phyloP scores from a whole-genome alignment of 2,797 vertebrate genomes.

The Danio kyathit region DNA sequence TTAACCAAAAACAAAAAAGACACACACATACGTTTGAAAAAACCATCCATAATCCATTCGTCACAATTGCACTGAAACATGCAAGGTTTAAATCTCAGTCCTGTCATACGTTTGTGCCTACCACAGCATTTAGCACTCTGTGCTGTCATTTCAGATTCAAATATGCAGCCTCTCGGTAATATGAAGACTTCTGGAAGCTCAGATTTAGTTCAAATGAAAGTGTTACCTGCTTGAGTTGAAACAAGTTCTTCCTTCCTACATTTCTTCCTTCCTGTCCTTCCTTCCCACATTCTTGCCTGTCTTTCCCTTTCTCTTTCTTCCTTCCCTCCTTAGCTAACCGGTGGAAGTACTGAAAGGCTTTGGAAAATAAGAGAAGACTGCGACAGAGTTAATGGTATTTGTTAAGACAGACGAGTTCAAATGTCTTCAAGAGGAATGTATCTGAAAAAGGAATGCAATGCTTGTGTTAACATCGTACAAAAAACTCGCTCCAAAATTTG shows the following conservation, averaged over 20 bases:
- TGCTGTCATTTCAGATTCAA: slow-evolving; percentile 64
- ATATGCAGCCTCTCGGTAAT: slow-evolving; percentile 66
- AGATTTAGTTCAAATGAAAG: slow-evolving; percentile 70
- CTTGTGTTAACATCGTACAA: slow-evolving; percentile 82
- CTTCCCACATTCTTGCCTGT: slow-evolving; percentile 46
- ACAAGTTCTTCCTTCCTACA: slow-evolving; percentile 14
- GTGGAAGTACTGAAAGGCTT: slow-evolving; percentile 71
- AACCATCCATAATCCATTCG: slow-evolving; percentile 69
- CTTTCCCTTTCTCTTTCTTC: slow-evolving; percentile 24
- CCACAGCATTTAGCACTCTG: slow-evolving; percentile 51
- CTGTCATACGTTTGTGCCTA: slow-evolving; percentile 62
- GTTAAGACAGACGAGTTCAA: slow-evolving; percentile 78
- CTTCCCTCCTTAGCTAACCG: slow-evolving; percentile 62
- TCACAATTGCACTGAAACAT: slow-evolving; percentile 73
- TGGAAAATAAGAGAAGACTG: slow-evolving; percentile 73
- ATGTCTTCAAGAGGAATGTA: slow-evolving; percentile 82
- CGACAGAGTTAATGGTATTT: slow-evolving; percentile 81
- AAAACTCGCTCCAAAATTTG: slow-evolving; percentile 81
- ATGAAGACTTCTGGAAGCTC: slow-evolving; percentile 77
- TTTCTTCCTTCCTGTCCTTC: slow-evolving; percentile 47
- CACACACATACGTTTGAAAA: slow-evolving; percentile 54
- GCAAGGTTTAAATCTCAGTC: slow-evolving; percentile 68
- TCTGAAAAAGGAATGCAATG: slow-evolving; percentile 88
- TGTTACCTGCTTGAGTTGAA: slow-evolving; percentile 54
- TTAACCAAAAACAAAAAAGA: slow-evolving; percentile 51